Conservation (phyloP, 2,797 vertebrate species). For the Neopelma chrysocephalum region DNA sequence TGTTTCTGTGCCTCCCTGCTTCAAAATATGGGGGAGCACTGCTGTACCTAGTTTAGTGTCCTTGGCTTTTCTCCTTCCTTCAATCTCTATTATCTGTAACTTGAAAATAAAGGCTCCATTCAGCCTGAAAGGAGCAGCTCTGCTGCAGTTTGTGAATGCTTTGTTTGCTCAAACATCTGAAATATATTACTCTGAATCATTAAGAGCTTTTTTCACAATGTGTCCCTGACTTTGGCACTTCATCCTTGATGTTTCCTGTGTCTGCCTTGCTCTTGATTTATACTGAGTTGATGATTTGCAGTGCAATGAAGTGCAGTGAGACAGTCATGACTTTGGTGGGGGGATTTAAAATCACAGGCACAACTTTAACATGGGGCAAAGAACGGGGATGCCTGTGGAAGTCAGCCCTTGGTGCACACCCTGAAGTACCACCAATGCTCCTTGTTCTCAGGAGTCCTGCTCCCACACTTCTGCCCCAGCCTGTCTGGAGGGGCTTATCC, state of each 20-base stretch:
- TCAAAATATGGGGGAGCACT: not conserved
- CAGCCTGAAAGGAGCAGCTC: not conserved
- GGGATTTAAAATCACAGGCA: not conserved
- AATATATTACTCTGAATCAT: slow-evolving; percentile 16
- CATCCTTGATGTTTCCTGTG: not conserved
- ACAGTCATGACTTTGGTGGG: not conserved
- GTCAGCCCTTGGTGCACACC: not conserved
- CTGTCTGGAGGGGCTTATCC: not conserved
- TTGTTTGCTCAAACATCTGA: slow-evolving; percentile 45
- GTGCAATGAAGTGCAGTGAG: not conserved
- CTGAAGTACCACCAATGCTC: not conserved
- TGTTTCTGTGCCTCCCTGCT: not conserved
- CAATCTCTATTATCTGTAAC: not conserved
- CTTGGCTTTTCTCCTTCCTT: slow-evolving; percentile 33
- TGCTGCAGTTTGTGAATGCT: not conserved
- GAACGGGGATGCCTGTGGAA: not conserved
- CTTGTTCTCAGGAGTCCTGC: not conserved
- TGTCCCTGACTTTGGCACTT: slow-evolving; percentile 36
- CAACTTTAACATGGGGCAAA: not conserved
- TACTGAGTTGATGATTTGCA: not conserved
- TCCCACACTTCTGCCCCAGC: not conserved
- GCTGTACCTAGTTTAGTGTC: not conserved
- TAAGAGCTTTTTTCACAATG: slow-evolving; percentile 6
- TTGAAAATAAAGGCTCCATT: not conserved
- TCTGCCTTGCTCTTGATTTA: slow-evolving; percentile 5